These are phyloP conservation scores for Agapostemon virescens DNA, from an alignment of 2,888 invertebrate genomes.

Conservation along the genomic window DNA sequence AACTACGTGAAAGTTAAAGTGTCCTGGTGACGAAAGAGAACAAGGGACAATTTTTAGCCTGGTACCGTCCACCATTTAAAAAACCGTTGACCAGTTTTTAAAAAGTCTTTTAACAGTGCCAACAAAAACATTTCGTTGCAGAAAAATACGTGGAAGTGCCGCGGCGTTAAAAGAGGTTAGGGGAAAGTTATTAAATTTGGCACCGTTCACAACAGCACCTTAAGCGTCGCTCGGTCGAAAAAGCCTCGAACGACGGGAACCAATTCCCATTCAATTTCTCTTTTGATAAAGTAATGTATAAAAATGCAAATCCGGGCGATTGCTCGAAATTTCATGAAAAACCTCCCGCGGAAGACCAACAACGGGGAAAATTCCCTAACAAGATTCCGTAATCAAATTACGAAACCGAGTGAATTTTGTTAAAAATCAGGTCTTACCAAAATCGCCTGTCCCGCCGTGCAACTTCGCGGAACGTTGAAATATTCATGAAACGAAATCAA, in stretches of 20 bases:
- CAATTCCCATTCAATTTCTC: neutral
- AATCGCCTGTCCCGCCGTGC: neutral
- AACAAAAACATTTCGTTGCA: neutral
- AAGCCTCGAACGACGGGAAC: neutral
- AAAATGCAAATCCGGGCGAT: neutral
- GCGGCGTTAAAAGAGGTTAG: too few species aligned
- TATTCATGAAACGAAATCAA: constrained; percentile 15
- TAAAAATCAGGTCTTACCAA: neutral
- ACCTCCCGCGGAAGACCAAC: neutral
- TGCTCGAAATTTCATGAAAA: constrained; percentile 4
- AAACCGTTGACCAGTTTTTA: neutral
- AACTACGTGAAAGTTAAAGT: too few species aligned
- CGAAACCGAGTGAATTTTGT: neutral
- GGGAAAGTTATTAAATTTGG: too few species aligned
- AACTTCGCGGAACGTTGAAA: constrained; percentile 1
- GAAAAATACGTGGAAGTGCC: neutral
- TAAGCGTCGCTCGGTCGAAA: neutral
- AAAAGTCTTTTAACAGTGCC: neutral
- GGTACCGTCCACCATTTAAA: neutral
- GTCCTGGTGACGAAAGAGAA: neutral
- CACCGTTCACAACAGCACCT: neutral
- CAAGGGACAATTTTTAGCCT: neutral
- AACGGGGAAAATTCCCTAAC: neutral
- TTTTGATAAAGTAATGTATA: neutral
- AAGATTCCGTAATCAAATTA: constrained; percentile 8